Conservation (phyloP, 2,888 invertebrate genomes). For the Napeogenes sylphis region DNA sequence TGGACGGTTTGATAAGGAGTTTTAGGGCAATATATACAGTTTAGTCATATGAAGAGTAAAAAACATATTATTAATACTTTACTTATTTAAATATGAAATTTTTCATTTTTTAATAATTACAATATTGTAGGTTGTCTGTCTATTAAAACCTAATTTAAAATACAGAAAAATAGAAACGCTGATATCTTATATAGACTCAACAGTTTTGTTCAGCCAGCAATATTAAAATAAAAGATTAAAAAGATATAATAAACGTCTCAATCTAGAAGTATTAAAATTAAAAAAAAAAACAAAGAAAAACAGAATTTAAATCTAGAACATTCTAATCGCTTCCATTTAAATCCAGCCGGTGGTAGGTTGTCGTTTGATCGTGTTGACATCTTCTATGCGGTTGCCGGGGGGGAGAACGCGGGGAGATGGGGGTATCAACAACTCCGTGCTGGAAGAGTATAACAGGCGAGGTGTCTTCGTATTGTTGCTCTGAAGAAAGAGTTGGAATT, state of each 20-base stretch:
- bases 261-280: no score
- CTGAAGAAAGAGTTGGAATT: slow-evolving; percentile 27
- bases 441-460: slow-evolving; percentile 56
- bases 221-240: no score
- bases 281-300: no score
- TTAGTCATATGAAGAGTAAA: slow-evolving; percentile 1
- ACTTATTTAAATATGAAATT: slow-evolving; percentile 1
- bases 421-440: slow-evolving; percentile 74
- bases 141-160: no score
- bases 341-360: slow-evolving; percentile 81
- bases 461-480: slow-evolving; percentile 35
- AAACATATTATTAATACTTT: neutral
- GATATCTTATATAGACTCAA: no score
- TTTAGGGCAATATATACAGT: neutral
- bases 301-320: neutral
- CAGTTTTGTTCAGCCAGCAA: no score
- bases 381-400: slow-evolving; percentile 67
- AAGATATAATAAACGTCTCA: no score
- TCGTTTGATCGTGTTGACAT: slow-evolving; percentile 73
- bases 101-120: neutral
- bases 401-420: slow-evolving; percentile 62
- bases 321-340: slow-evolving; percentile 36
- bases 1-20: slow-evolving; percentile 20
- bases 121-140: no score
- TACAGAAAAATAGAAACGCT: no score